phyloP scores from a whole-genome alignment of 1,140 invertebrate genomes.

The Phymastichus coffea region DNA sequence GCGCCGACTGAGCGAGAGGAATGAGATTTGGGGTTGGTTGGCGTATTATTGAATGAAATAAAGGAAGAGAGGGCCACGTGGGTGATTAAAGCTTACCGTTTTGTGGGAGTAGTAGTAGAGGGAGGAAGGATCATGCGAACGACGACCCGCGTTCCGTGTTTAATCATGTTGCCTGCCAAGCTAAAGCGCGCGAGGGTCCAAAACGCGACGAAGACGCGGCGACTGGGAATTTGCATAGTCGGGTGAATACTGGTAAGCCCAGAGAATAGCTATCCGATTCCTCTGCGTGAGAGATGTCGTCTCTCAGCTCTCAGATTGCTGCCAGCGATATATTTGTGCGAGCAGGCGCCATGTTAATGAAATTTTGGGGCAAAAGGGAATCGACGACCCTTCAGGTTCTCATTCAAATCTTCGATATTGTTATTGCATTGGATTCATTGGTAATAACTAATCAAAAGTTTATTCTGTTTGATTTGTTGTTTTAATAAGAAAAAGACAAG shows the following conservation, averaged over 20 bases:
- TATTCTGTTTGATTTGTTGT: too few relatives aligned
- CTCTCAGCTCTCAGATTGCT: too few relatives aligned
- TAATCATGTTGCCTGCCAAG: constrained; percentile 52
- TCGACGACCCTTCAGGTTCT: too few relatives aligned
- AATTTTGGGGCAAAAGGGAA: too few relatives aligned
- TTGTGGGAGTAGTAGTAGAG: too few relatives aligned
- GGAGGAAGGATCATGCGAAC: too few relatives aligned
- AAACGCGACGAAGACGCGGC: background rate
- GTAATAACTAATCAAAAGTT: too few relatives aligned
- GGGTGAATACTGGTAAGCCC: background rate
- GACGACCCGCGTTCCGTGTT: constrained; percentile 53
- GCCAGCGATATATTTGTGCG: constrained; percentile 26
- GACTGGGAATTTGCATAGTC: constrained; percentile 44
- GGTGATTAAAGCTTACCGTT: constrained; percentile 52
- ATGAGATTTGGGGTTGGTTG: constrained; percentile 17
- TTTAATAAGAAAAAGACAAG: too few relatives aligned
- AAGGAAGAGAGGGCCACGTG: constrained; percentile 34
- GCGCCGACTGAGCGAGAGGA: constrained; percentile 17
- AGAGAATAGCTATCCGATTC: background rate
- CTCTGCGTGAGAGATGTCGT: constrained; percentile 7
- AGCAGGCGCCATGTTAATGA: too few relatives aligned
- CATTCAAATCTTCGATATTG: too few relatives aligned
- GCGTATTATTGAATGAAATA: constrained; percentile 51
- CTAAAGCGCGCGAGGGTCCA: constrained; percentile 31
- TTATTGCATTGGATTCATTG: too few relatives aligned